phyloP scores from a whole-genome alignment of 1,140 invertebrate genomes.

The Drosophila insularis region DNA sequence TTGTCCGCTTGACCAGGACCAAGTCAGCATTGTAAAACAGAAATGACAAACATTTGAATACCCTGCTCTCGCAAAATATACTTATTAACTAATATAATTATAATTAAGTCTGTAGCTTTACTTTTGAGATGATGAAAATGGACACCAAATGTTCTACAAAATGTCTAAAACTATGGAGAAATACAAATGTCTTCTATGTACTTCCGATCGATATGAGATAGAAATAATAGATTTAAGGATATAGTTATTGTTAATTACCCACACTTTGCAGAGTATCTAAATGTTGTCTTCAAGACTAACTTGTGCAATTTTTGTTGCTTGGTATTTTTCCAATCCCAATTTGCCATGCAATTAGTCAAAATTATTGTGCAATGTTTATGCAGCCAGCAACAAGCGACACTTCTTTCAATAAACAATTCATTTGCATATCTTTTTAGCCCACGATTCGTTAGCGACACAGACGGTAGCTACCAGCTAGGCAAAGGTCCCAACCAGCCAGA shows the following conservation, averaged over 20 bases:
- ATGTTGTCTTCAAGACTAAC: neutral
- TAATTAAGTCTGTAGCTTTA: no score
- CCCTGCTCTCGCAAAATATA: neutral
- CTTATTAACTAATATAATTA: no score
- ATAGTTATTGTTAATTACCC: no score
- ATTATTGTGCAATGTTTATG: conserved; percentile 78
- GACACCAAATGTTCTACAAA: no score
- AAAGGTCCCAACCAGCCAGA: conserved; percentile 38
- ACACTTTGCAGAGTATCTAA: neutral
- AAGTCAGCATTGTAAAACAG: neutral
- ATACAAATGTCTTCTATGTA: no score
- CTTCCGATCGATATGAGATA: no score
- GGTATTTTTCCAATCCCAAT: conserved; percentile 40
- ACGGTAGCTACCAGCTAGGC: conserved; percentile 36
- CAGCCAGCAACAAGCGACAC: conserved; percentile 71
- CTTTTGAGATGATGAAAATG: no score
- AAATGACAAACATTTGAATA: neutral
- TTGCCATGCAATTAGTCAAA: conserved; percentile 77
- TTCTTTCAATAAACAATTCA: conserved; percentile 74
- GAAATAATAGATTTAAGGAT: no score
- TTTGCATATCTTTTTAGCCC: conserved; percentile 69
- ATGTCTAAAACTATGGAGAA: no score
- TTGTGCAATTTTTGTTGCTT: conserved; percentile 25
- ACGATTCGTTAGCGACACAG: conserved; percentile 51
- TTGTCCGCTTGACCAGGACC: conserved; percentile 40